Conservation (phyloP, 2,797 vertebrate species). For the Linurgus olivaceus region DNA sequence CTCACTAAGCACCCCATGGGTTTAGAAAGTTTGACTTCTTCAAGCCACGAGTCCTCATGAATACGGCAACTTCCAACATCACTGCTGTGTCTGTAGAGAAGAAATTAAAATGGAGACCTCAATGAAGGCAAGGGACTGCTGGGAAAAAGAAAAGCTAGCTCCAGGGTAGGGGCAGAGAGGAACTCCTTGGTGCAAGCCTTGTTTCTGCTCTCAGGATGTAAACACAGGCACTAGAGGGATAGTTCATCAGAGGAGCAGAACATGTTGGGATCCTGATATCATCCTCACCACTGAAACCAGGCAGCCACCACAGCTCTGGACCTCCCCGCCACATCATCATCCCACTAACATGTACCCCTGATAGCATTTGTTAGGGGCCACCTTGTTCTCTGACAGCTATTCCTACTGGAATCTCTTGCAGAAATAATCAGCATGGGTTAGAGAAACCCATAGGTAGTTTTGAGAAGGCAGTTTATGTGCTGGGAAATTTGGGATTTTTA, state of each 20-base stretch:
- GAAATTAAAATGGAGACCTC: background rate
- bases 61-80: background rate
- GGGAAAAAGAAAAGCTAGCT: background rate
- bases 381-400: background rate
- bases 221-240: background rate
- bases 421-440: background rate
- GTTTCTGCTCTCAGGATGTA: background rate
- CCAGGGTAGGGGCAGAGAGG: background rate
- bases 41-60: background rate
- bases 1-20: background rate
- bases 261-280: background rate
- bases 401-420: background rate
- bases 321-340: rapidly evolving
- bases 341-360: background rate
- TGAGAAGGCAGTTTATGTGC: background rate
- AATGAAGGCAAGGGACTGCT: background rate
- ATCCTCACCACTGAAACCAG: background rate
- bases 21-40: background rate
- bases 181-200: background rate
- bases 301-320: background rate
- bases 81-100: background rate
- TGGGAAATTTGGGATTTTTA: background rate
- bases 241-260: background rate
- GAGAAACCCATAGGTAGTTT: background rate
- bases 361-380: background rate